A percentile compares a stretch with the other conserved stretches of the same genome.
Conservation (phyloP, 37 sponge, comb jelly and placozoan genomes). For the Amphimedon queenslandica region DNA sequence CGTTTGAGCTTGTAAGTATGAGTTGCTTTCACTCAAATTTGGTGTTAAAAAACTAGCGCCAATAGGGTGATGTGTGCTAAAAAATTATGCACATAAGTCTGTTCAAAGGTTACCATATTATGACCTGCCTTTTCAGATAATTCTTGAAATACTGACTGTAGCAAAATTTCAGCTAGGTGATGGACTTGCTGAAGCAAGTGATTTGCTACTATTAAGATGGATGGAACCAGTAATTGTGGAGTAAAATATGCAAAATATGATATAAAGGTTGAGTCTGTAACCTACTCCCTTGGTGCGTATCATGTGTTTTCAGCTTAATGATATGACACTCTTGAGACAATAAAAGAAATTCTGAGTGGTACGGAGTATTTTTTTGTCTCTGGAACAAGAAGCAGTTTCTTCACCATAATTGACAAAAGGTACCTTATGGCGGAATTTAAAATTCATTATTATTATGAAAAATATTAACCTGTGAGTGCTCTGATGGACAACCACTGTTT, state of each 20-base stretch:
- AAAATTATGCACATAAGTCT: background rate
- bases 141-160: background rate
- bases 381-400: background rate
- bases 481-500: too few species aligned
- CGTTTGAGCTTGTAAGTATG: conserved; percentile 28
- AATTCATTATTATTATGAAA: too few species aligned
- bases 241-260: background rate
- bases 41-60: conserved; percentile 14
- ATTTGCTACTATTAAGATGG: background rate
- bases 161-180: conserved; percentile 31
- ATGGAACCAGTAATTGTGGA: conserved; percentile 10
- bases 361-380: background rate
- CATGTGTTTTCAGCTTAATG: conserved; percentile 10
- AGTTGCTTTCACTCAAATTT: conserved; percentile 39
- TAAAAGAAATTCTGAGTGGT: conserved; percentile 20
- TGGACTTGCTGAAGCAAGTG: background rate
- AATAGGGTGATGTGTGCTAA: background rate
- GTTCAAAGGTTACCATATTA: conserved; percentile 7
- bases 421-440: too few species aligned
- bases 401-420: too few species aligned
- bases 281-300: conserved; percentile 10
- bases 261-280: background rate
- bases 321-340: conserved; percentile 14
- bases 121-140: conserved; percentile 6
- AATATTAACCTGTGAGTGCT: too few species aligned